Evolutionary conservation across 2,797 vertebrate genomes (phyloP), one percentile per base, ranked within the genome.

Genomic region (Sebastes flavidus): DNA sequence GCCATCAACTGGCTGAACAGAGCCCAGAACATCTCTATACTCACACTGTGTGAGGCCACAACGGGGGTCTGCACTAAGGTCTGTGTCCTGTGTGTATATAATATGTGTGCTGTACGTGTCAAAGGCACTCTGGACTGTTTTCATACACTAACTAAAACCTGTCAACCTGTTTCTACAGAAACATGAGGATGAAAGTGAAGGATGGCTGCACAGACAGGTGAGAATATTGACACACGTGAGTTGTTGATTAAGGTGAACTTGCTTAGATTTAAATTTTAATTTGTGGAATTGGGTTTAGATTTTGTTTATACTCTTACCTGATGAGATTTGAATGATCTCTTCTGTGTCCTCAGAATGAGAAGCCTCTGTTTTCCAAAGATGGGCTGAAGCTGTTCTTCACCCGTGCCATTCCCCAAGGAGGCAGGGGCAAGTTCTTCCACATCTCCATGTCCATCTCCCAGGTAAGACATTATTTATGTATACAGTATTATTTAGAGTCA

Each of bases 1-100:
- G 97, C 98, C 8, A 97, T 99, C 65, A 99, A 97, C 93, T 99
- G 99, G 98, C 92, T 99, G 87, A 99, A 98, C 96, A 92, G 98
- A 78, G 97, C 98, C 0, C 99, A 99, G 96, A 99, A 99, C 12
- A 96, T 98, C 86, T 99, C 99, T 8, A 96, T 99, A 78, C 96
- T 99, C 68, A 99, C 98, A 0, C 95, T 99, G 78, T 99, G 99
- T 3, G 98, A 99, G 0, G 98, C 97, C 83, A 99, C 98, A 6
- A 99, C 98, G 0, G 99, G 99, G 0, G 96, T 99, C 83, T 99
- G 99, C 94, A 97, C 97, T 0, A 99, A 99, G 98, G 99, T 99
- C 7, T 3, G 4, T 4, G 49, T 4, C 1, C 2, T 24, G 36
- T 68, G 25, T 7, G 8, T 54, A 22, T 54, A 54, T 54, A n/a